Evolutionary conservation across 2,888 invertebrate species (phyloP), one percentile per base, ranked within the genome.

Genomic region (Mesorhabditis spiculigera): DNA sequence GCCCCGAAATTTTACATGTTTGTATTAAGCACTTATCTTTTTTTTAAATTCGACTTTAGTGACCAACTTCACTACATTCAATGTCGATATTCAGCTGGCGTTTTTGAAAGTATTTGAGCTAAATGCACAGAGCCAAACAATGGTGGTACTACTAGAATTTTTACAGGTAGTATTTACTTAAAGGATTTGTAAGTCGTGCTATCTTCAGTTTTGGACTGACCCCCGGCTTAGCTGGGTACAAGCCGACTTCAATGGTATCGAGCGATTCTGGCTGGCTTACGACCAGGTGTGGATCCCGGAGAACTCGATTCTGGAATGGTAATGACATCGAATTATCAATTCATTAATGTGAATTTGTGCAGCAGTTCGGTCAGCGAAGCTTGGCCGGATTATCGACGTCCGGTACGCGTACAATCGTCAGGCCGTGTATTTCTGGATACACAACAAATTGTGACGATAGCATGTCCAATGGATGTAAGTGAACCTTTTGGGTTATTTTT

Each of bases 301-400:
- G 58, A 13, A 50, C 58, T 50, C 58, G 58, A 50, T 50, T 10
- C 8, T 50, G 1, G 58, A 50, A 13, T 50, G 8, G 58, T 50
- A 50, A 50, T 10, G 8, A 13, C 28, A 28, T 28, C 28, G 1
- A 28, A 28, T 28, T 28, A 28, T 28, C 28, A 28, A 28, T 28
- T 28, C 28, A 28, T 28, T 28, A 28, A 28, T 28, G 28, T 28
- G 28, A 28, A 28, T 28, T 28, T 28, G 28, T 28, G 28, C 28
- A 28, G 28, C 28, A 28, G 28, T 28, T 28, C 28, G 28, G 28
- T 28, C 1, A 50, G n/a, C n/a, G 58, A 50, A 50, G 58, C 58
- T 50, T 50, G 58, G 58, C 58, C 58, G 58, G 58, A 50, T 50
- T 50, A 50, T 50, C 58, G 58, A 13, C 58, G 58, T 50, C 58